phyloP scores from a whole-genome alignment of 2,888 invertebrate genomes.

The Strigamia maritima region DNA sequence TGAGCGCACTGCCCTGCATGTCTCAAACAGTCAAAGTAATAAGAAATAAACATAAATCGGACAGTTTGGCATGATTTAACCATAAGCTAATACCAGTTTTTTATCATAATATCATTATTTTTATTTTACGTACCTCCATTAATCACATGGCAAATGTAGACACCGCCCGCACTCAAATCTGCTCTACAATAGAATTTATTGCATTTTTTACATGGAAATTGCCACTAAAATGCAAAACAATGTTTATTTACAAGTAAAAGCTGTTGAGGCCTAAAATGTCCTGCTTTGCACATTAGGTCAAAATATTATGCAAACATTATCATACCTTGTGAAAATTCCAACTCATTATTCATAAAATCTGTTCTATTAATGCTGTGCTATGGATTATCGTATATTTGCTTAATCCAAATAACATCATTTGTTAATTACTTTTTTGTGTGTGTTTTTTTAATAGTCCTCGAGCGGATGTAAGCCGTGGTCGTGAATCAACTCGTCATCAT shows the following conservation, averaged over 20 bases:
- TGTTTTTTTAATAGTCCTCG: slow-evolving; percentile 2
- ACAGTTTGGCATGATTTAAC: background rate
- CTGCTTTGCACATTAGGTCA: background rate
- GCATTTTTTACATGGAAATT: background rate
- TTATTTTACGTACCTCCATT: background rate
- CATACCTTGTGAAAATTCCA: background rate
- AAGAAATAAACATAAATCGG: background rate
- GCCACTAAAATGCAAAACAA: background rate
- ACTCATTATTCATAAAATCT: background rate
- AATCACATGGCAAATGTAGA: background rate
- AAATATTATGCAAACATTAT: background rate
- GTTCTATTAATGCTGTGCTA: background rate
- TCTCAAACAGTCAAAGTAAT: background rate
- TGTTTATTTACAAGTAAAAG: background rate
- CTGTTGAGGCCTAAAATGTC: background rate
- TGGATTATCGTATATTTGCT: background rate
- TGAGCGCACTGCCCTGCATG: slow-evolving; percentile 34
- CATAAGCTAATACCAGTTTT: slow-evolving; percentile 3
- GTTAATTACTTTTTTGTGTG: background rate
- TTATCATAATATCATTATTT: background rate
- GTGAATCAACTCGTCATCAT: slow-evolving; percentile 38
- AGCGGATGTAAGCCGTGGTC: slow-evolving; percentile 2
- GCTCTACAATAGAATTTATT: background rate
- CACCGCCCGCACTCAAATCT: background rate
- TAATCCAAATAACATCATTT: too few species aligned